Evolutionary conservation across 2,797 vertebrate species (phyloP).

Genomic region (Phrynocephalus vlangalii): DNA sequence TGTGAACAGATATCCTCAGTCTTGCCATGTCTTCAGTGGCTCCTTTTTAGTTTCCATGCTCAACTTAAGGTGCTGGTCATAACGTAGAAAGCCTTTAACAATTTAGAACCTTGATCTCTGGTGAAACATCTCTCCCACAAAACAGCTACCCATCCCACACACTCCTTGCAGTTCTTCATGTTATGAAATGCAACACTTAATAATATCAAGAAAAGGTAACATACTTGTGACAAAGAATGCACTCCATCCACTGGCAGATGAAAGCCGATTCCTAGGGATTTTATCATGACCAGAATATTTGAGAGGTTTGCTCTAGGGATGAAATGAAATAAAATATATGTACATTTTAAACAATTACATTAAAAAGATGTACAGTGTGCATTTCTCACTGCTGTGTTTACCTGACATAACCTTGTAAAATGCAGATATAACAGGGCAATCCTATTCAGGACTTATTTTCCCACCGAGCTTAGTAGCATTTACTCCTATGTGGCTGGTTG

Average conservation of each 20-base stretch:
- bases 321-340: slow-evolving; percentile 30
- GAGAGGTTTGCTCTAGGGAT: slow-evolving; percentile 85
- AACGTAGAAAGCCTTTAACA: too few species aligned
- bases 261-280: slow-evolving; percentile 95
- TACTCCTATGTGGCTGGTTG: neutral
- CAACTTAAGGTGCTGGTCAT: too few species aligned
- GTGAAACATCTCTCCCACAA: too few species aligned
- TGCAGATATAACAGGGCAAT: neutral
- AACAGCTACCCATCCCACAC: too few species aligned
- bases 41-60: too few species aligned
- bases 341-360: slow-evolving; percentile 35
- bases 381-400: neutral
- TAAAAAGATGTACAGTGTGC: neutral
- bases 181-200: too few species aligned
- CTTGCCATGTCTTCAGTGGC: too few species aligned
- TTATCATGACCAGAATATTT: slow-evolving; percentile 91
- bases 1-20: too few species aligned
- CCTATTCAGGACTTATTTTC: neutral
- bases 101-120: too few species aligned
- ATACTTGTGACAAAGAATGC: slow-evolving; percentile 87
- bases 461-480: neutral
- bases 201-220: slow-evolving; percentile 42
- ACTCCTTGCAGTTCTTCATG: too few species aligned
- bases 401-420: neutral
- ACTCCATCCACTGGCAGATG: slow-evolving; percentile 93